Conservation (phyloP, 2,888 invertebrate species). For the Rhagophthalmus giganteus region DNA sequence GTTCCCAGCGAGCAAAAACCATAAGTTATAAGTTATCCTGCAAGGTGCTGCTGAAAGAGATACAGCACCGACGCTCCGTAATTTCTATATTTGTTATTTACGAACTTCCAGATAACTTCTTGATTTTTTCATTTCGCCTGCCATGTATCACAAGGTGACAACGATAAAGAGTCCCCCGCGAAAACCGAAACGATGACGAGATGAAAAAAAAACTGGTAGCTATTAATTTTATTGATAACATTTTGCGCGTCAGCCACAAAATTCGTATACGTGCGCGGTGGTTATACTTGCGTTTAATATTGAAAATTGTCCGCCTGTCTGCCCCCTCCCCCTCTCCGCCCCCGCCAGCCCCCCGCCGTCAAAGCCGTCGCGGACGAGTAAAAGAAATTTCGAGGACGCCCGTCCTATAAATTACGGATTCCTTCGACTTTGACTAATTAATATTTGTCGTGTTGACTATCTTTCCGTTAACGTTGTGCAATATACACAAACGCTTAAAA, state of each 20-base stretch:
- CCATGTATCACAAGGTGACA: constrained; percentile 42
- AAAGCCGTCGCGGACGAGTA: no score
- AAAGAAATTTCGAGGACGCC: no score
- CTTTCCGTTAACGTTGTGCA: no score
- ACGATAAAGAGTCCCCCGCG: constrained; percentile 43
- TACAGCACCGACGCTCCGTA: constrained; percentile 34
- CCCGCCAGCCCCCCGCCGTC: no score
- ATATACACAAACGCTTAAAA: no score
- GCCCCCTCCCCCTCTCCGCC: no score
- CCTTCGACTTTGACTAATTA: no score
- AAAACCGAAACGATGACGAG: constrained; percentile 42
- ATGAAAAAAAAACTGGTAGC: constrained; percentile 43
- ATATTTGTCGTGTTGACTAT: no score
- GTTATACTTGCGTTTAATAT: no score
- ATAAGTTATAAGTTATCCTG: constrained; percentile 39
- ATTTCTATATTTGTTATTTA: constrained; percentile 44
- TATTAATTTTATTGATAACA: constrained; percentile 50
- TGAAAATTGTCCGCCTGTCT: no score
- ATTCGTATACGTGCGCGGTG: no score
- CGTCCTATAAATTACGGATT: no score
- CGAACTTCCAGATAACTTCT: constrained; percentile 40
- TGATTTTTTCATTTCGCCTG: constrained; percentile 40
- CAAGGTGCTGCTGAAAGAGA: constrained; percentile 40
- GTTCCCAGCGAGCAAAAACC: constrained; percentile 37
- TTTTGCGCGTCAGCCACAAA: constrained; percentile 34